Evolutionary conservation across 2,113 vertebrate species (phyloP), one percentile per base, ranked within the genome.

Genomic region (Oxyura jamaicensis): DNA sequence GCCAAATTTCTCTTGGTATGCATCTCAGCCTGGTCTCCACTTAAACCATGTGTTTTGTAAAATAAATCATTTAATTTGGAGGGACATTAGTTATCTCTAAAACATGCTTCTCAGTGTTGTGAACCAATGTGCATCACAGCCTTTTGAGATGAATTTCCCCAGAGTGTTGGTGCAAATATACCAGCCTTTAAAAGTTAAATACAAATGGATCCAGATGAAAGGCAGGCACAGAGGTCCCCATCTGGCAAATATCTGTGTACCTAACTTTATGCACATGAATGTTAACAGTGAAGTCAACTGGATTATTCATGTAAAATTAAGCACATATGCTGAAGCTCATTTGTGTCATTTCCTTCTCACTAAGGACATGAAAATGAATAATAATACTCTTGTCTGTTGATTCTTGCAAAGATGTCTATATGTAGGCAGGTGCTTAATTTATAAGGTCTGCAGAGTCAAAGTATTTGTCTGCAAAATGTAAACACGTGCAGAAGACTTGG

Each of bases 281-380:
- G 66, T 76, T 76, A 83, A 76, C 65, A 78, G 19, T 26, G 42
- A 85, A 73, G 36, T 77, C 90, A 86, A 77, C 75, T 67, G 41
- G 68, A 63, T 90, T 93, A 83, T 89, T 95, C 88, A 75, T 84
- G 66, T 88, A 84, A 94, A 66, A 94, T 90, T 89, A 88, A 86
- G 48, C 42, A 93, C 80, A 79, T 88, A 79, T 81, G 52, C 74
- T 92, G 31, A 67, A 56, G n/a, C 69, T 44, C 19, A 66, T 92
- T 95, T 95, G 53, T 96, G 67, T 86, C 18, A 88, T 92, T 92
- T 67, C 52, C 44, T 92, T 93, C 23, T 85, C 87, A 84, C 17
- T 68, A 25, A 88, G 46, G 82, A 86, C 0, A 2, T 23, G 63
- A 93, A 95, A 90, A 77, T n/a, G 26, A 95, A 88, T 94, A 95